phyloP scores from a whole-genome alignment of 2,113 vertebrate genomes.

The Hippocampus abdominalis region DNA sequence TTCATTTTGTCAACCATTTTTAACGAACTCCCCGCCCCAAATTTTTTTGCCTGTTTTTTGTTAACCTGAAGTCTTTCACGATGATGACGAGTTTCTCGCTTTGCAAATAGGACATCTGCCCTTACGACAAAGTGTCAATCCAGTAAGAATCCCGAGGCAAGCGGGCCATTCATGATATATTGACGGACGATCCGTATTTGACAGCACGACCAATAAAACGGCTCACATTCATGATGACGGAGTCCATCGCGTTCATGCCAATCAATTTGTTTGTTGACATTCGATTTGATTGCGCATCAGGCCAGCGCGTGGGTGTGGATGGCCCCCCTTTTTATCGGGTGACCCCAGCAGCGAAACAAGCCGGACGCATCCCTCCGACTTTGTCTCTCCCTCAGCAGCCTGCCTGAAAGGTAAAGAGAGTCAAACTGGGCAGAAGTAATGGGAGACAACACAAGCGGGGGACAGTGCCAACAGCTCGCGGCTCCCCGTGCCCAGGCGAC shows the following conservation, averaged over 20 bases:
- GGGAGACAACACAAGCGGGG: conserved; percentile 50
- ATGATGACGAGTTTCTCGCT: not conserved
- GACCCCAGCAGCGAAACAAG: conserved; percentile 31
- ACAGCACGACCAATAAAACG: not conserved
- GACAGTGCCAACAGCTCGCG: conserved; percentile 62
- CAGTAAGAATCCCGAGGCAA: not conserved
- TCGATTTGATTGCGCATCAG: conserved; percentile 16
- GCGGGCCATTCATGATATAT: not conserved
- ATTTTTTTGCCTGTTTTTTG: not conserved
- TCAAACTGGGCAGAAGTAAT: conserved; percentile 65
- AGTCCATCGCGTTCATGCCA: conserved; percentile 18
- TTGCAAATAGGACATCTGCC: not conserved
- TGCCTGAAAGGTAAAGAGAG: conserved; percentile 55
- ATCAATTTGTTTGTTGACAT: conserved; percentile 9
- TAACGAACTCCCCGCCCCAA: not conserved
- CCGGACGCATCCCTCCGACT: conserved; percentile 46
- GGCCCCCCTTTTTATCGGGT: conserved; percentile 24
- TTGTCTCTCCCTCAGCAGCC: conserved; percentile 41
- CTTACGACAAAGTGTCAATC: not conserved
- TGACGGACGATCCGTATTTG: not conserved
- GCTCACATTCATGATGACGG: not conserved
- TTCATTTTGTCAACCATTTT: not conserved
- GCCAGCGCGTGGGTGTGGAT: conserved; percentile 14
- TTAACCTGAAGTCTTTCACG: too few relatives aligned
- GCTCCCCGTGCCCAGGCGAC: conserved; percentile 60